A percentile compares a stretch with the other conserved stretches of the same genome.
Conservation (phyloP, 2,113 vertebrate species). For the Grammomys surdaster region DNA sequence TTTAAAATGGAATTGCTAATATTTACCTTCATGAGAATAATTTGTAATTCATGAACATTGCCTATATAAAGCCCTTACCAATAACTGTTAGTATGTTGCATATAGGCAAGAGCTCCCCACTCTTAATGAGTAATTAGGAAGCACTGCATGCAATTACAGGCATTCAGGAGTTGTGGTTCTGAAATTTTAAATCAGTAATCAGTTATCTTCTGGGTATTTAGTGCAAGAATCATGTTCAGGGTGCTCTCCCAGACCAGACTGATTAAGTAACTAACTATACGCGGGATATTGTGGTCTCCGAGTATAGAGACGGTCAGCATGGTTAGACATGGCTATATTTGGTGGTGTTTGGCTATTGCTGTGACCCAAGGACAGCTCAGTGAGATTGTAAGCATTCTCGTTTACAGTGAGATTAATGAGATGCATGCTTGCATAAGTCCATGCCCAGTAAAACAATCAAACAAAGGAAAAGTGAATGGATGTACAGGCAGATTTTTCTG, state of each 20-base stretch:
- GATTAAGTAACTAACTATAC: slow-evolving; percentile 75
- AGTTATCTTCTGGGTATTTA: slow-evolving; percentile 65
- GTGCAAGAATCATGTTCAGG: slow-evolving; percentile 38
- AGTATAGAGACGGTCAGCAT: slow-evolving; percentile 66
- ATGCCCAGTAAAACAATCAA: slow-evolving; percentile 46
- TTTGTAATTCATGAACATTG: slow-evolving; percentile 54
- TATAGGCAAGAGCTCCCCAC: background rate
- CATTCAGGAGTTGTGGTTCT: background rate
- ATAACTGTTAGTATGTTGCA: slow-evolving; percentile 60
- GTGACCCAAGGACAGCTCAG: slow-evolving; percentile 5
- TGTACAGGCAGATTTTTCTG: background rate
- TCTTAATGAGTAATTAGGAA: slow-evolving; percentile 66
- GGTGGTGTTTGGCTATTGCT: slow-evolving; percentile 54
- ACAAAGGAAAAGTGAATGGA: slow-evolving; percentile 1
- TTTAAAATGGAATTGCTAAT: slow-evolving; percentile 56
- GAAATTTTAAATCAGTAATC: slow-evolving; percentile 67
- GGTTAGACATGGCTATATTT: slow-evolving; percentile 68
- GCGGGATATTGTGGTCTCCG: slow-evolving; percentile 5
- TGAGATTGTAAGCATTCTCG: slow-evolving; percentile 61
- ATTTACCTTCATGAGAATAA: slow-evolving; percentile 59
- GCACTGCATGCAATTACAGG: slow-evolving; percentile 36
- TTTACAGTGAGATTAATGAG: slow-evolving; percentile 57
- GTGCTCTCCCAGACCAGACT: slow-evolving; percentile 64
- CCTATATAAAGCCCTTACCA: slow-evolving; percentile 43
- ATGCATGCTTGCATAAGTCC: slow-evolving; percentile 34